phyloP scores from a whole-genome alignment of 2,797 vertebrate species.

The Bucorvus abyssinicus region DNA sequence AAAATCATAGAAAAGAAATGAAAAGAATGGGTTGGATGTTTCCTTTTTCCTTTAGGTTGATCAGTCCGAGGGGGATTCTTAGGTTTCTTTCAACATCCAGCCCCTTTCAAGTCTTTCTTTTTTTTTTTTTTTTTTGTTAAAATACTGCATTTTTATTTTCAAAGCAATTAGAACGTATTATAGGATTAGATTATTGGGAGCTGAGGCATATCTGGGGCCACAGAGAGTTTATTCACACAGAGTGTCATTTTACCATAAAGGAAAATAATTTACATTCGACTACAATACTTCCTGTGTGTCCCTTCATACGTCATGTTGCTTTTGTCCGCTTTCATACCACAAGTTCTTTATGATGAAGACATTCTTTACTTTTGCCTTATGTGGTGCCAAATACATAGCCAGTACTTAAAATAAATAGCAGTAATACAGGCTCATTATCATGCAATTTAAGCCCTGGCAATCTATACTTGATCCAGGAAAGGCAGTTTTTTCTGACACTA shows the following conservation, averaged over 20 bases:
- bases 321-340: neutral
- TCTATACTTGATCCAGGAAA: constrained; percentile 20
- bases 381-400: neutral
- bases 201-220: neutral
- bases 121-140: neutral
- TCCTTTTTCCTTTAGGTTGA: neutral
- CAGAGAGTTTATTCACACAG: neutral
- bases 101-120: neutral
- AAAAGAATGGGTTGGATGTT: neutral
- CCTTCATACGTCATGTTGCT: neutral
- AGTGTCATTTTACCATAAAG: neutral
- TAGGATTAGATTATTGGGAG: neutral
- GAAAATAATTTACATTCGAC: neutral
- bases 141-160: neutral
- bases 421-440: constrained; percentile 49
- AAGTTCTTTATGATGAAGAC: neutral
- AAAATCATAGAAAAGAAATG: neutral
- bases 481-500: constrained; percentile 51
- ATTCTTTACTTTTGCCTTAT: constrained; percentile 16
- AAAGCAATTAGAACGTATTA: neutral
- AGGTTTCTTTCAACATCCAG: neutral
- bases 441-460: constrained; percentile 44
- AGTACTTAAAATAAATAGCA: constrained; percentile 57
- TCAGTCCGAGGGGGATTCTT: neutral
- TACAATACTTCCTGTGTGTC: neutral